Percentiles rank a stretch among this genome's conserved stretches.
phyloP scores from a whole-genome alignment of 2,888 invertebrate species.

The Mystacides longicornis region DNA sequence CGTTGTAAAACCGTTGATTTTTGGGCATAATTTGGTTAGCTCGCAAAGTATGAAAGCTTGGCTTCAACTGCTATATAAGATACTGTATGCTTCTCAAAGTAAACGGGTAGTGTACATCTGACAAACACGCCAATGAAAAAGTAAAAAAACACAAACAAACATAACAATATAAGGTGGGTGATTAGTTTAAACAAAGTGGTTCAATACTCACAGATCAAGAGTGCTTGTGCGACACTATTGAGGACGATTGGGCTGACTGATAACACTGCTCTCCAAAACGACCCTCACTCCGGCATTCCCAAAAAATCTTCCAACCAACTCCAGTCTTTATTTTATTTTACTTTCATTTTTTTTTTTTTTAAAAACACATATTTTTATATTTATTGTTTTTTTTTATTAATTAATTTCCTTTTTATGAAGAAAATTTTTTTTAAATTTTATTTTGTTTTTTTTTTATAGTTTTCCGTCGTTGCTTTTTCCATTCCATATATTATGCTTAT shows the following conservation, averaged over 20 bases:
- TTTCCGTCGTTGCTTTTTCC: too few relatives aligned
- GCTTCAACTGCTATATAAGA: too few relatives aligned
- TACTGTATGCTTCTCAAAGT: too few relatives aligned
- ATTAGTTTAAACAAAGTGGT: neutral
- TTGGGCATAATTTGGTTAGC: too few relatives aligned
- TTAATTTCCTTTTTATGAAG: neutral
- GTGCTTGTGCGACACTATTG: neutral
- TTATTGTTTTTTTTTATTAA: too few relatives aligned
- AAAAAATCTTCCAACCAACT: neutral
- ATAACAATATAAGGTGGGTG: too few relatives aligned
- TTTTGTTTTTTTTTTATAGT: neutral
- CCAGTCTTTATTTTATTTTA: slow-evolving; percentile 8
- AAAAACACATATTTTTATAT: too few relatives aligned
- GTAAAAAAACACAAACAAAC: neutral
- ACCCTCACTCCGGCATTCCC: slow-evolving; percentile 3
- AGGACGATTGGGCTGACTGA: slow-evolving; percentile 3
- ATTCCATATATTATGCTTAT: too few relatives aligned
- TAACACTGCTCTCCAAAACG: neutral
- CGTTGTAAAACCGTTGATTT: too few relatives aligned
- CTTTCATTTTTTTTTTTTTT: slow-evolving; percentile 7
- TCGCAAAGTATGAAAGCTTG: too few relatives aligned
- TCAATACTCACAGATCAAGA: neutral
- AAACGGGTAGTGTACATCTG: too few relatives aligned
- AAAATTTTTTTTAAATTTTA: neutral
- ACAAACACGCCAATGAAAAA: too few relatives aligned